Base-by-base conservation (phyloP, 2,888 invertebrate species). In the Sericinus montela region DNA sequence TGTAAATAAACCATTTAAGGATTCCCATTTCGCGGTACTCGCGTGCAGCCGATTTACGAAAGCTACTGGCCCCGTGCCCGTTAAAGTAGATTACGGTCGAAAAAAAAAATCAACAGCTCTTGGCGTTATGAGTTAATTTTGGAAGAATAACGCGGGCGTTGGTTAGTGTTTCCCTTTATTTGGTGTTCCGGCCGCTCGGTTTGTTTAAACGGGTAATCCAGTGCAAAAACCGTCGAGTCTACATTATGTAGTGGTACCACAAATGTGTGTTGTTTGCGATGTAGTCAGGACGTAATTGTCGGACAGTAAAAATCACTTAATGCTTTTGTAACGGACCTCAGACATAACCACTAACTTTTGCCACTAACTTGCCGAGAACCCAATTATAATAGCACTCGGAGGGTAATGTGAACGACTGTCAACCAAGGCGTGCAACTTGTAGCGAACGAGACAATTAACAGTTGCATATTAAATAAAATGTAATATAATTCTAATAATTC, bases 51-150 rank as follows among this genome's bases (percentile, higher is more conserved):
- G 82, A 83, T 85, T 81, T 75, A 79, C 81, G 67, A 75, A 82
- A 81, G 72, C 82, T 72, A 81, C 87, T 87, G 87, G 84, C 84
- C 83, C 67, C 63, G 77, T 81, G 87, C 86, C 86, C 87, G 84
- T 85, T 84, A 85, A 80, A 79, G 69, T 79, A 84, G 86, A 87
- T 87, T 86, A 86, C 80, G 72, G 73, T 67, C 64, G 68, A 78
- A n/a, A n/a, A 84, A 84, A 80, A 81, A 80, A 80, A 76, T 78
- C 80, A 79, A 81, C 73, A 75, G 73, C 80, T 77, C 80, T 82
- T 80, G 80, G 80, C 79, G 80, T 84, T 87, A 86, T 86, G 88
- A 86, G 88, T 88, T 87, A 88, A 88, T 88, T 87, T 84, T 79
- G 84, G 80, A 87, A 85, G 84, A 86, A 82, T 84, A 84, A 87